Conservation (phyloP, 2,797 vertebrate species). For the Coccyzus lansbergi region DNA sequence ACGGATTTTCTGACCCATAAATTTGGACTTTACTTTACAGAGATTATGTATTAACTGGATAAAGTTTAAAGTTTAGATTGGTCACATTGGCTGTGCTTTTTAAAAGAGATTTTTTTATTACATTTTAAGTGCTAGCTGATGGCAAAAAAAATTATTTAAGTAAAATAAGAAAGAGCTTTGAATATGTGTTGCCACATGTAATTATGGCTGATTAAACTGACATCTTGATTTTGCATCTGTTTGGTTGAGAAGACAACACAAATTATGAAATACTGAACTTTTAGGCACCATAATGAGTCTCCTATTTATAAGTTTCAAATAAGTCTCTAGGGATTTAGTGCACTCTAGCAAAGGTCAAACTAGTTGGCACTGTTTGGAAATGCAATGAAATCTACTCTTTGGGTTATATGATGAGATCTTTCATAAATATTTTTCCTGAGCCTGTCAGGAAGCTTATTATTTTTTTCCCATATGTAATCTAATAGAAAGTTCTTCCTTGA, state of each 20-base stretch:
- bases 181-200: background rate
- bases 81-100: background rate
- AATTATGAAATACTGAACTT: background rate
- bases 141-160: background rate
- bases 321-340: background rate
- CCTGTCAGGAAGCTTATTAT: fast-evolving
- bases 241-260: background rate
- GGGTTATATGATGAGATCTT: background rate
- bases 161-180: background rate
- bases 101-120: background rate
- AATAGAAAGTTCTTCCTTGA: background rate
- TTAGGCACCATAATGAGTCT: background rate
- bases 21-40: background rate
- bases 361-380: background rate
- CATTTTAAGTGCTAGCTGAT: background rate
- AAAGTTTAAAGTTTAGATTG: background rate
- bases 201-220: background rate
- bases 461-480: background rate
- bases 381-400: background rate
- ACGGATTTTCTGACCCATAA: background rate
- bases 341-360: background rate
- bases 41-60: background rate
- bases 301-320: background rate
- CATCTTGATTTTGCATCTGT: background rate
- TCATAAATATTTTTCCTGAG: background rate